Base-by-base conservation (phyloP, 2,888 invertebrate species). In the Apodemia mormo region DNA sequence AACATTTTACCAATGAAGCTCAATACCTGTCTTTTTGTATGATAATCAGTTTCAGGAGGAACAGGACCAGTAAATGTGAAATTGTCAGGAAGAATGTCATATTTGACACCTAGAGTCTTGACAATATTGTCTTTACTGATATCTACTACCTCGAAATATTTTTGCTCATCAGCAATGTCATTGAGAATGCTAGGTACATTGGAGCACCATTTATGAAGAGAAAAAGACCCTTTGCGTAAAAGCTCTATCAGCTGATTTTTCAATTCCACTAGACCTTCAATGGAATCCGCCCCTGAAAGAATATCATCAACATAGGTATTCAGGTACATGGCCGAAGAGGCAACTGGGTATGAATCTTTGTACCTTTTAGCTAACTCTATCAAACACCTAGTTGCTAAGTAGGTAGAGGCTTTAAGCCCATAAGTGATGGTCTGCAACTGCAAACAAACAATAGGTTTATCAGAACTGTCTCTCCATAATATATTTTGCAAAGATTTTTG, bases 1-100 rank as follows among this genome's bases (percentile, higher is more conserved):
- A 71, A 75, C 9, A 76, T 73, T 65, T 72, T 73, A 2, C 76
- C 68, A 14, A 76, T 72, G 64, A 71, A 76, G 54, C 74, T 75
- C 1, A 77, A 49, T n/a, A 76, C 64, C 66, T 69, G 29, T 52
- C 75, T 65, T 70, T 76, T 76, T n/a, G 75, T 71, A n/a, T 64
- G 12, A 37, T 45, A 30, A 4, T 66, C 22, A 6, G 69, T 49
- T 33, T 65, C 67, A 54, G 54, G n/a, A 45, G 54, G 6, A 12
- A 5, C 14, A 29, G 73, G 73, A 30, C 30, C 22, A 22, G 40
- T 10, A 49, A 72, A 72, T 1, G 40, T 70, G 22, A 73, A 68
- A 29, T 29, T 30, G 37, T 72, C 70, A 7, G 40, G 5, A 10
- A 40, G 8, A 40, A 73, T 37, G 64, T 75, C 49, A 65, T 69